phyloP scores from a whole-genome alignment of 2,113 vertebrate species.

The Myotis davidii region DNA sequence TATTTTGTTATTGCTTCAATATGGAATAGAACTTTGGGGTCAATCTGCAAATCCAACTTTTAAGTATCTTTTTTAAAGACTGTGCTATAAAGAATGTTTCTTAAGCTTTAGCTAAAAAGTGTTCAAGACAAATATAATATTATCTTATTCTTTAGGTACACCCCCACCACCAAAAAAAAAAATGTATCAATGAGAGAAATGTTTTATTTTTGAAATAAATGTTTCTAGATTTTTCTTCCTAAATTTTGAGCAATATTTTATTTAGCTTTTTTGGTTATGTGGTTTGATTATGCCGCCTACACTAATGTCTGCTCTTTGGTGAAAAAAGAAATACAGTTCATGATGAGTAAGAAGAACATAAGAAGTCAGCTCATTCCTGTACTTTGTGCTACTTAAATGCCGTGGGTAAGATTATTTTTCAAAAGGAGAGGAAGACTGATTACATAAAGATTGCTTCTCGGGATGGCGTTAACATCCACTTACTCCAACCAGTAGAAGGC shows the following conservation, averaged over 20 bases:
- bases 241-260: constrained; percentile 42
- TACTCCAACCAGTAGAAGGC: neutral
- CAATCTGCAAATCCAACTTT: neutral
- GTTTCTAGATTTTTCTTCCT: neutral
- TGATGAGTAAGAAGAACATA: neutral
- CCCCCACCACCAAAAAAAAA: neutral
- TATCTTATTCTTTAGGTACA: neutral
- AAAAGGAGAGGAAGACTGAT: neutral
- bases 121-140: neutral
- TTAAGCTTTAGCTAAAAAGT: constrained; percentile 20
- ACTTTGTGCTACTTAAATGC: constrained; percentile 23
- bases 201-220: neutral
- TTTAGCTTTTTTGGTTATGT: neutral
- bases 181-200: neutral
- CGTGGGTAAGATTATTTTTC: neutral
- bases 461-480: neutral
- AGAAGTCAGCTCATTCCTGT: constrained; percentile 12
- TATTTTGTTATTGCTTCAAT: neutral
- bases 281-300: constrained; percentile 9
- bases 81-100: neutral
- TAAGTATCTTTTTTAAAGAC: neutral
- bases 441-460: neutral
- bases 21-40: neutral
- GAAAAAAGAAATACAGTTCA: neutral
- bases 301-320: constrained; percentile 36